These are phyloP conservation scores for Daboia siamensis DNA, from an alignment of 2,113 vertebrate species.

Conservation along the genomic window DNA sequence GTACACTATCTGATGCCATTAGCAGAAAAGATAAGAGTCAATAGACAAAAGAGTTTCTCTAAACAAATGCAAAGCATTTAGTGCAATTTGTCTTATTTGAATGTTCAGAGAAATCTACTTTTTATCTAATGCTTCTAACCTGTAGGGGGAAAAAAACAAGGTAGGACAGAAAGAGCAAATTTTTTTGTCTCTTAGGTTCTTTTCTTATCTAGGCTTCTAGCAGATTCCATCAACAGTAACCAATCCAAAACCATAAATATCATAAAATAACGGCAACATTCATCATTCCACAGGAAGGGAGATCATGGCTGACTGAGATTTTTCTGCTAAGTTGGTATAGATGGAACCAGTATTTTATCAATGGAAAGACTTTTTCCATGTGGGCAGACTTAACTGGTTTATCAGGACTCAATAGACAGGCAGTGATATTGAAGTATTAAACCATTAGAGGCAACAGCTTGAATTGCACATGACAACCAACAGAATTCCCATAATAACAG, in stretches of 20 bases:
- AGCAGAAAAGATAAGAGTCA: background rate
- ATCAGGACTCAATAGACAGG: background rate
- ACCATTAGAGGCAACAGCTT: background rate
- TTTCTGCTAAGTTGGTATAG: background rate
- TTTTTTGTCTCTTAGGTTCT: background rate
- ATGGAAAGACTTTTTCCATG: background rate
- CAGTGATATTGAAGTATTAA: background rate
- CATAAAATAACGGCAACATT: background rate
- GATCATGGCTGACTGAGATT: background rate
- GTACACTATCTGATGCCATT: background rate
- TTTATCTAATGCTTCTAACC: background rate
- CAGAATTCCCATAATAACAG: background rate
- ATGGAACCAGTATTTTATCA: background rate
- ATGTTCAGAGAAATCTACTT: background rate
- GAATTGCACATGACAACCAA: background rate
- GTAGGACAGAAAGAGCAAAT: background rate
- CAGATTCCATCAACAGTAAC: background rate
- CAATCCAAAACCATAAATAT: background rate
- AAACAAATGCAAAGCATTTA: conserved; percentile 11
- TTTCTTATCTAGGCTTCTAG: background rate
- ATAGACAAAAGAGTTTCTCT: background rate
- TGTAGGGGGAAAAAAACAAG: conserved; percentile 1
- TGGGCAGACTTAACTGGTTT: background rate
- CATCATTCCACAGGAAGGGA: background rate
- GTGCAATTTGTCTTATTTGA: background rate